These are phyloP conservation scores for Lytechinus variegatus DNA, from an alignment of 35 echinoderm and acorn worm species.

Conservation along the genomic window DNA sequence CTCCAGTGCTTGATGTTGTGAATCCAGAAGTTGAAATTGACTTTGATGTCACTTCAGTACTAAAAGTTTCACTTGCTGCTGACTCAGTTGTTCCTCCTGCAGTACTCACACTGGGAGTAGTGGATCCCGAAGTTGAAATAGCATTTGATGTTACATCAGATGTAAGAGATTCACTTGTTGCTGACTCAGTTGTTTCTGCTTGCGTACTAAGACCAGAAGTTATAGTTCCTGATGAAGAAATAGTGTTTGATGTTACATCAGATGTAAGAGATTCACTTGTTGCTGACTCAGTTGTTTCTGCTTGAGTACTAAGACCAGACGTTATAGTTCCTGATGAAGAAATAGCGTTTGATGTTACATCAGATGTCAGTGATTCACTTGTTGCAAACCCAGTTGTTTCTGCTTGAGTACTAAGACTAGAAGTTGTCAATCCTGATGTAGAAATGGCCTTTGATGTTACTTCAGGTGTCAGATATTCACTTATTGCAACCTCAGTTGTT, in stretches of 20 bases:
- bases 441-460: no score
- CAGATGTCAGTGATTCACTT: background rate
- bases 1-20: background rate
- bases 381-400: background rate
- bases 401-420: background rate
- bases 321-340: no score
- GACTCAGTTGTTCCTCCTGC: background rate
- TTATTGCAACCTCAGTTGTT: no score
- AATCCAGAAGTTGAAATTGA: background rate
- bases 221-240: no score
- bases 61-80: background rate
- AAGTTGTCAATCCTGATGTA: no score
- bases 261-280: no score
- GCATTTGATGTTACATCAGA: background rate
- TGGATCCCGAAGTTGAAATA: background rate
- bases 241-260: no score
- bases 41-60: background rate
- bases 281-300: background rate
- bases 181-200: background rate
- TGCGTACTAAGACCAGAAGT: background rate
- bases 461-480: no score
- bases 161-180: background rate
- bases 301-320: background rate
- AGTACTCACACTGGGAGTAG: background rate
- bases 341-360: no score